Evolutionary conservation across 2,797 vertebrate species (phyloP).

Genomic region (Anableps anableps): DNA sequence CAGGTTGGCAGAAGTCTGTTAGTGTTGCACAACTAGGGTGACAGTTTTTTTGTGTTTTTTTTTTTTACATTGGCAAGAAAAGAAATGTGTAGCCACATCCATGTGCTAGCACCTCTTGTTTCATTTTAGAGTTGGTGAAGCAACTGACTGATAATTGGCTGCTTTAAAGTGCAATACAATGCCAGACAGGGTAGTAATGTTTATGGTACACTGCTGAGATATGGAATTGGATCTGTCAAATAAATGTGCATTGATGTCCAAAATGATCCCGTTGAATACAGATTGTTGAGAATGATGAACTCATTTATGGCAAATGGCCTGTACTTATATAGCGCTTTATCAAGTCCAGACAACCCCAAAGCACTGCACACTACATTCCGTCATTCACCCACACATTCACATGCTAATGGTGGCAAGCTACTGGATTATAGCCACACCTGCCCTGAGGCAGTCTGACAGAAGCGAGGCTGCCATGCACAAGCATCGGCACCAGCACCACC

Average conservation of each 20-base stretch:
- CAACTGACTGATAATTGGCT: constrained; percentile 42
- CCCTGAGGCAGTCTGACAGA: too few species aligned
- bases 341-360: too few species aligned
- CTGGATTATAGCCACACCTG: too few species aligned
- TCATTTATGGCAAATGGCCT: too few species aligned
- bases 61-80: constrained; percentile 37
- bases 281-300: neutral
- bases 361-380: too few species aligned
- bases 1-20: constrained; percentile 54
- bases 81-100: constrained; percentile 20
- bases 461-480: too few species aligned
- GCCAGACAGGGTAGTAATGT: constrained; percentile 12
- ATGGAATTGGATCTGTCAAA: neutral
- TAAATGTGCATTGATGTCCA: neutral
- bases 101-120: constrained; percentile 20
- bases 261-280: neutral
- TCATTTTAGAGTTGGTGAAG: constrained; percentile 50
- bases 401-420: too few species aligned
- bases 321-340: too few species aligned
- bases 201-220: constrained; percentile 8
- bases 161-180: constrained; percentile 30
- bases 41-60: constrained; percentile 22
- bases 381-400: too few species aligned
- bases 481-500: too few species aligned
- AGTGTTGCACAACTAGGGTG: constrained; percentile 39